Percentiles rank a stretch among this genome's conserved stretches.
Conservation (phyloP, 2,113 vertebrate genomes). For the Muntiacus muntjak region DNA sequence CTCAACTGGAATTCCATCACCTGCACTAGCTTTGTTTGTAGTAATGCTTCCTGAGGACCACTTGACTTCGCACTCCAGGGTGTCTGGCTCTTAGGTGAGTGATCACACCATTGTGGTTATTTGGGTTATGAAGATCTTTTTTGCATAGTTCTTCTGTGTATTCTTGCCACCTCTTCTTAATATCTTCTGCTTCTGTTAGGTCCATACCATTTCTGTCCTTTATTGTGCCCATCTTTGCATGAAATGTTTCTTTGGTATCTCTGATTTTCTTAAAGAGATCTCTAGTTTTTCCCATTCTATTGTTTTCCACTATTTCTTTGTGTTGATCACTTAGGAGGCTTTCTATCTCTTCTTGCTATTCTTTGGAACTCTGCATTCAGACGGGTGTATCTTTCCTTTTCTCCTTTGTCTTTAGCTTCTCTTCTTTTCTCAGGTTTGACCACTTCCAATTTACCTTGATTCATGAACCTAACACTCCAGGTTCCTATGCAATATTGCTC, state of each 20-base stretch:
- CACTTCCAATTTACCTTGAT: background rate
- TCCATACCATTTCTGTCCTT: background rate
- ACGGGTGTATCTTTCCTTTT: background rate
- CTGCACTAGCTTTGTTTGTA: background rate
- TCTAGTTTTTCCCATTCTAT: background rate
- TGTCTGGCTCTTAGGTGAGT: background rate
- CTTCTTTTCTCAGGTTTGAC: background rate
- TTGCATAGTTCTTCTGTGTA: background rate
- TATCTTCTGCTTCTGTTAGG: background rate
- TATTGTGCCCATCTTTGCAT: background rate
- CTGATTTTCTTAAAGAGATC: background rate
- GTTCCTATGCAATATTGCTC: background rate
- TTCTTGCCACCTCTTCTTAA: background rate
- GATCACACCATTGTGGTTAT: background rate
- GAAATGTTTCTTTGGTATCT: background rate
- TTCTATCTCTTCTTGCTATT: background rate
- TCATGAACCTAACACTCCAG: background rate
- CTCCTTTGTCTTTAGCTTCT: background rate
- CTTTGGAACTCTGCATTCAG: background rate
- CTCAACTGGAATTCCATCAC: background rate
- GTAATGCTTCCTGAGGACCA: background rate
- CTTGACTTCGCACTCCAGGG: background rate
- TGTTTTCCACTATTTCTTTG: background rate
- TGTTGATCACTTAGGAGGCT: background rate
- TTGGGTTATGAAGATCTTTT: background rate